phyloP scores from a whole-genome alignment of 2,113 vertebrate genomes.

The Anoplopoma fimbria region DNA sequence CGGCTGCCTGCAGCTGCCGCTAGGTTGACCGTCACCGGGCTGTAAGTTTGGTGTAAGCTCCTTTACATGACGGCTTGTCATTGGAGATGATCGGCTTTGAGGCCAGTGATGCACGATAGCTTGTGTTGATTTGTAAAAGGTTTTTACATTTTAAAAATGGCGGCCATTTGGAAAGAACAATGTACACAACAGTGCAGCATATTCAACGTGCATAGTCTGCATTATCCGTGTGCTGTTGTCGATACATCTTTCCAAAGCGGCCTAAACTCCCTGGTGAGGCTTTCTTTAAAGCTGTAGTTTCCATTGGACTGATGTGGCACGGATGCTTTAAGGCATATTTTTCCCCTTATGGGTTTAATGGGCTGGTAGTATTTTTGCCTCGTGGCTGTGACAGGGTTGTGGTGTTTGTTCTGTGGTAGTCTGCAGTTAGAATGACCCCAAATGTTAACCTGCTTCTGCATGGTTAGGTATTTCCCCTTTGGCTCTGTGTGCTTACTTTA shows the following conservation, averaged over 20 bases:
- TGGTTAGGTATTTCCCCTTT: slow-evolving; percentile 21
- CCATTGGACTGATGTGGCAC: too few relatives aligned
- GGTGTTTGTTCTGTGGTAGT: slow-evolving; percentile 24
- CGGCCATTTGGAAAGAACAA: too few relatives aligned
- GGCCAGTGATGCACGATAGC: too few relatives aligned
- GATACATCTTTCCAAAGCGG: too few relatives aligned
- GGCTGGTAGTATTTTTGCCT: slow-evolving; percentile 60
- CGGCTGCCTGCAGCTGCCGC: slow-evolving; percentile 46
- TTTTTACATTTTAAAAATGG: too few relatives aligned
- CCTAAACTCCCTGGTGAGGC: too few relatives aligned
- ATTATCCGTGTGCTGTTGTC: too few relatives aligned
- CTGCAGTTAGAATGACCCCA: slow-evolving; percentile 38
- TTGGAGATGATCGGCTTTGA: slow-evolving; percentile 8
- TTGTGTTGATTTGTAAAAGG: too few relatives aligned
- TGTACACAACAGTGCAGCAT: too few relatives aligned
- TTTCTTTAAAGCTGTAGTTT: slow-evolving; percentile 40
- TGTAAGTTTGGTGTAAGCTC: background rate
- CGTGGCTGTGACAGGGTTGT: slow-evolving; percentile 31
- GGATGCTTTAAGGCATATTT: slow-evolving; percentile 25
- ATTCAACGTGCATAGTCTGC: too few relatives aligned
- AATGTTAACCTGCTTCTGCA: slow-evolving; percentile 37
- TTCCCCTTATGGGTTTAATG: slow-evolving; percentile 17
- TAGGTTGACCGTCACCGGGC: too few relatives aligned
- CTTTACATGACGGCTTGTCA: slow-evolving; percentile 43
- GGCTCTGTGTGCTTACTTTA: slow-evolving; percentile 3